A percentile compares a stretch with the other conserved stretches of the same genome.
phyloP scores from a whole-genome alignment of 1,140 invertebrate species.

The Homarus americanus region DNA sequence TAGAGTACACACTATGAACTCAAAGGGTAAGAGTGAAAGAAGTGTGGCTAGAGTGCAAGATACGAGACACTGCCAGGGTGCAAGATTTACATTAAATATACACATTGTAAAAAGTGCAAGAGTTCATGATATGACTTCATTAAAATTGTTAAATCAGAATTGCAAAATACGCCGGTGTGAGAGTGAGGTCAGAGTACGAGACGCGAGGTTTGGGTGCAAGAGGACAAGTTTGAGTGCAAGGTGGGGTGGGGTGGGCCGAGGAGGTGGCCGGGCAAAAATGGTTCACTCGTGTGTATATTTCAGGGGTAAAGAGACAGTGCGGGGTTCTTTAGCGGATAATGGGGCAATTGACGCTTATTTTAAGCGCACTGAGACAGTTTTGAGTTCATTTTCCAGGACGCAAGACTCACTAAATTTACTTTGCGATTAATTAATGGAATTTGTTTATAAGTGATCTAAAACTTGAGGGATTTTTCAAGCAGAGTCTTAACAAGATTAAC shows the following conservation, averaged over 20 bases:
- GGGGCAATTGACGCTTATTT: slow-evolving; percentile 38
- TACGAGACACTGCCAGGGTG: no score
- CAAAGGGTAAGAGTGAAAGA: no score
- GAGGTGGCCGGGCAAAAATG: slow-evolving; percentile 3
- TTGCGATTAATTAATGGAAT: slow-evolving; percentile 26
- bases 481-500: no score
- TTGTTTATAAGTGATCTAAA: background rate
- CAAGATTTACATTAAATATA: no score
- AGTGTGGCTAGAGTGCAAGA: no score
- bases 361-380: slow-evolving; percentile 12
- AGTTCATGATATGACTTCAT: no score
- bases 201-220: background rate
- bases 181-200: no score
- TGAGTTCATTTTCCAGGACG: slow-evolving; percentile 26
- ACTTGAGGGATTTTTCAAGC: background rate
- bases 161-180: no score
- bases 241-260: background rate
- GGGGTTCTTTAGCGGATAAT: slow-evolving; percentile 25
- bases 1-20: no score
- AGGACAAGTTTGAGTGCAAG: background rate
- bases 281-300: slow-evolving; percentile 2
- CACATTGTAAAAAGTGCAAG: no score
- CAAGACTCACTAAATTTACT: slow-evolving; percentile 19
- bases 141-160: no score
- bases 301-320: slow-evolving; percentile 33